phyloP scores from a whole-genome alignment of 92 coral and sea anemone species.

The Virgularia gustaviana region DNA sequence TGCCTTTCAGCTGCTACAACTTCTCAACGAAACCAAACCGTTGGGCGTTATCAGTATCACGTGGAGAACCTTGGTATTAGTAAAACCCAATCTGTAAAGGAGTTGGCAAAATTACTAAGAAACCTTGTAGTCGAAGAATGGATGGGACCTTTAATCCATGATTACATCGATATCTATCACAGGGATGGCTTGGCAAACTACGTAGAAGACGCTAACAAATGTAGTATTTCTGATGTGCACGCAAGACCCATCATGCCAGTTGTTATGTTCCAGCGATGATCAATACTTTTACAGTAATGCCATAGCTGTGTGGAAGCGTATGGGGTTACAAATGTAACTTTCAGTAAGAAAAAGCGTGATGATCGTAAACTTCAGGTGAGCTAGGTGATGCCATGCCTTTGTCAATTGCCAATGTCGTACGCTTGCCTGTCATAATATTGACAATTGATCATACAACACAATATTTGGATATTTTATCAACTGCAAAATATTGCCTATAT shows the following conservation, averaged over 20 bases:
- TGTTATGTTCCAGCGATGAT: too few species aligned
- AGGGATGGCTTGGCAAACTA: neutral
- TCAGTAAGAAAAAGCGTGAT: too few species aligned
- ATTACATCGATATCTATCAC: neutral
- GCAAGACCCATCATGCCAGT: too few species aligned
- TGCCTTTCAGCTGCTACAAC: conserved; percentile 34
- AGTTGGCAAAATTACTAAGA: neutral
- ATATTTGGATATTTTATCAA: conserved; percentile 8
- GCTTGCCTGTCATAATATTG: conserved; percentile 25
- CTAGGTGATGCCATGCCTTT: conserved; percentile 30
- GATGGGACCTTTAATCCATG: neutral
- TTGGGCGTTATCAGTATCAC: neutral
- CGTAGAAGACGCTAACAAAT: neutral
- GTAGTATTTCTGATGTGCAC: neutral
- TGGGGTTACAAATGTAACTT: too few species aligned
- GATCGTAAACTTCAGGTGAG: conserved; percentile 6
- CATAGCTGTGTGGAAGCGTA: too few species aligned
- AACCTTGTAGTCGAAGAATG: conserved; percentile 9
- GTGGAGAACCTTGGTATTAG: conserved; percentile 11
- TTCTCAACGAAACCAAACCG: neutral
- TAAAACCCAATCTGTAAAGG: neutral
- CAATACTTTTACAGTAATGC: too few species aligned
- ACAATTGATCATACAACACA: conserved; percentile 27
- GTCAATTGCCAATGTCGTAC: conserved; percentile 33
- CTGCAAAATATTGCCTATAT: neutral